These are phyloP conservation scores for Apodemia duryi DNA, from an alignment of 2,888 invertebrate genomes.

Conservation along the genomic window DNA sequence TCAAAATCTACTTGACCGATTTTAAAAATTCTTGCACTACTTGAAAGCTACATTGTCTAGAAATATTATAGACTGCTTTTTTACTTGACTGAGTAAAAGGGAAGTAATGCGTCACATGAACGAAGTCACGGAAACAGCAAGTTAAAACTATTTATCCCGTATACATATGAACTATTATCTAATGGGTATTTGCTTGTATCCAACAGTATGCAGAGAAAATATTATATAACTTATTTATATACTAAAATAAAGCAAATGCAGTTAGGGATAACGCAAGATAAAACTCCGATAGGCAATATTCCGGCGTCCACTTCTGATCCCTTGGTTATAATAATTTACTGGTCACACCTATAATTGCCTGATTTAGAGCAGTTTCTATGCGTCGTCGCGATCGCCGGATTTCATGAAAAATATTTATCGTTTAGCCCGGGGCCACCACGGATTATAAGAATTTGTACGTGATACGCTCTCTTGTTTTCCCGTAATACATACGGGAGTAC, in stretches of 20 bases:
- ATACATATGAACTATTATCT: too few relatives aligned
- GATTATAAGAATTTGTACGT: slow-evolving; percentile 75
- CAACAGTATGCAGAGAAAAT: not conserved
- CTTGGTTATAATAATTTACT: slow-evolving; percentile 68
- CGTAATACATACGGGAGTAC: slow-evolving; percentile 24
- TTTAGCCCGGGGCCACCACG: slow-evolving; percentile 46
- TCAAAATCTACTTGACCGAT: too few relatives aligned
- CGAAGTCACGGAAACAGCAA: too few relatives aligned
- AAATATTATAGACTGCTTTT: too few relatives aligned
- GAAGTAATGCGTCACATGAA: too few relatives aligned
- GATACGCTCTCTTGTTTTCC: slow-evolving; percentile 40
- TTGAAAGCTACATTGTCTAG: too few relatives aligned
- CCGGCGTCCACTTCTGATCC: slow-evolving; percentile 47
- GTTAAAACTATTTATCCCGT: too few relatives aligned
- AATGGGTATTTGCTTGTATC: not conserved
- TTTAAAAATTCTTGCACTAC: too few relatives aligned
- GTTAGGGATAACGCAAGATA: slow-evolving; percentile 14
- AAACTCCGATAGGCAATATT: slow-evolving; percentile 18
- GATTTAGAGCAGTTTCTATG: slow-evolving; percentile 75
- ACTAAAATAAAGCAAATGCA: slow-evolving; percentile 10
- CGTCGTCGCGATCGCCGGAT: slow-evolving; percentile 58
- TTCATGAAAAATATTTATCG: slow-evolving; percentile 77
- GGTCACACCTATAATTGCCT: slow-evolving; percentile 75
- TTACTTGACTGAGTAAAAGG: too few relatives aligned
- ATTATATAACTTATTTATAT: slow-evolving; percentile 11